phyloP scores from a whole-genome alignment of 2,113 vertebrate genomes.

The Seriola rivoliana region DNA sequence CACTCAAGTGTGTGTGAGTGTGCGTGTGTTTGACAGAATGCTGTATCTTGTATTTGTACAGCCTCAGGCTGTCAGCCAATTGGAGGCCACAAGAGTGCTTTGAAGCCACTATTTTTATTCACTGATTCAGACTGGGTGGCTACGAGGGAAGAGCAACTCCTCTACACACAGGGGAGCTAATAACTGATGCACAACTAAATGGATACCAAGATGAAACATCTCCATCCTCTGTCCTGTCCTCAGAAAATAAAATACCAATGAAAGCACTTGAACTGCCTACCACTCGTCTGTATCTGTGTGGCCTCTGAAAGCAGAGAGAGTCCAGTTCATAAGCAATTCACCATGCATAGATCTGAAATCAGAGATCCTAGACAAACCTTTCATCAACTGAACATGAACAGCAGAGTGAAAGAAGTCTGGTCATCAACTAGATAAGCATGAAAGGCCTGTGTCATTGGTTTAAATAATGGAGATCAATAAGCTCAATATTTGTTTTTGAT shows the following conservation, averaged over 20 bases:
- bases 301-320: background rate
- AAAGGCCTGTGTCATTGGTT: background rate
- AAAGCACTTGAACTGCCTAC: background rate
- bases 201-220: constrained; percentile 30
- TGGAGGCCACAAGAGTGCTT: constrained; percentile 37
- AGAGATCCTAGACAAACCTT: background rate
- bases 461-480: too few relatives aligned
- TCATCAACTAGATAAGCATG: background rate
- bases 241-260: constrained; percentile 2
- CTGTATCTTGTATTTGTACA: constrained; percentile 43
- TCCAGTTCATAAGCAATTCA: background rate
- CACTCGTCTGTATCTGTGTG: background rate
- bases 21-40: constrained; percentile 35
- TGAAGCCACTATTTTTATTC: constrained; percentile 72
- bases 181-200: constrained; percentile 41
- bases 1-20: constrained; percentile 33
- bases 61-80: constrained; percentile 37
- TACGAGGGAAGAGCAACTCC: constrained; percentile 31
- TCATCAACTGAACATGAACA: background rate
- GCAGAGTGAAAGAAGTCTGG: background rate
- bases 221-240: constrained; percentile 5
- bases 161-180: constrained; percentile 16
- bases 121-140: constrained; percentile 55
- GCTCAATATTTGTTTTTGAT: background rate
- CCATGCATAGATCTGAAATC: background rate